Percentiles rank a stretch among this genome's conserved stretches.
Evolutionary conservation across 2,113 vertebrate genomes (phyloP).

Genomic region (Saguinus midas): DNA sequence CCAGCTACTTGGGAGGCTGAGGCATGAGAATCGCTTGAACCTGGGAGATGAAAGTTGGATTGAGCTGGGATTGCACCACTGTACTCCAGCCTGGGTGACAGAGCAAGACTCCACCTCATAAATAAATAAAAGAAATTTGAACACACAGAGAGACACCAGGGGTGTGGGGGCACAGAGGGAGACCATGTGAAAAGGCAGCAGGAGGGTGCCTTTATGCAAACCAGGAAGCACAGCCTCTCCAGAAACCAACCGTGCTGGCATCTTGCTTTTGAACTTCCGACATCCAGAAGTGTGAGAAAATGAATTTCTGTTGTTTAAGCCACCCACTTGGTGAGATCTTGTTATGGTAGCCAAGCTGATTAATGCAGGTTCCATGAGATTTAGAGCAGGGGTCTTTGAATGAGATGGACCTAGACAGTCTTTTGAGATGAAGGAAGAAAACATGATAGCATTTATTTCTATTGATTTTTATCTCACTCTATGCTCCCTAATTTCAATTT

Average conservation of each 20-base stretch:
- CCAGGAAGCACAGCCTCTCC: not conserved
- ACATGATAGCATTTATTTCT: not conserved
- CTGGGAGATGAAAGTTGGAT: no score
- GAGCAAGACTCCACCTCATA: no score
- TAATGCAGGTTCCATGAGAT: not conserved
- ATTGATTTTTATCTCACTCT: not conserved
- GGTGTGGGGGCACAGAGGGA: not conserved
- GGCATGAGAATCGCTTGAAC: no score
- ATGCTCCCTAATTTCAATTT: not conserved
- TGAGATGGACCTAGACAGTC: not conserved
- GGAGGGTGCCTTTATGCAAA: not conserved
- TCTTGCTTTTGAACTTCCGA: not conserved
- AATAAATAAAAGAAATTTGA: not conserved
- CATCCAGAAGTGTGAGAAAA: not conserved
- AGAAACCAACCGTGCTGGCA: not conserved
- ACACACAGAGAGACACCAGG: not conserved
- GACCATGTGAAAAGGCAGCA: not conserved
- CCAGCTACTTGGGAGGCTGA: no score
- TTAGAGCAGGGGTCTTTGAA: not conserved
- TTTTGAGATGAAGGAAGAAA: not conserved
- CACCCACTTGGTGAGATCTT: not conserved
- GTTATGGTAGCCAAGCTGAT: not conserved
- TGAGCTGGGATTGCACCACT: no score
- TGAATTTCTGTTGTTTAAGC: not conserved
- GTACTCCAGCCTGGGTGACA: no score